These are phyloP conservation scores for Tetranychus cinnabarinus DNA, from an alignment of 1,140 invertebrate species.

Conservation along the genomic window DNA sequence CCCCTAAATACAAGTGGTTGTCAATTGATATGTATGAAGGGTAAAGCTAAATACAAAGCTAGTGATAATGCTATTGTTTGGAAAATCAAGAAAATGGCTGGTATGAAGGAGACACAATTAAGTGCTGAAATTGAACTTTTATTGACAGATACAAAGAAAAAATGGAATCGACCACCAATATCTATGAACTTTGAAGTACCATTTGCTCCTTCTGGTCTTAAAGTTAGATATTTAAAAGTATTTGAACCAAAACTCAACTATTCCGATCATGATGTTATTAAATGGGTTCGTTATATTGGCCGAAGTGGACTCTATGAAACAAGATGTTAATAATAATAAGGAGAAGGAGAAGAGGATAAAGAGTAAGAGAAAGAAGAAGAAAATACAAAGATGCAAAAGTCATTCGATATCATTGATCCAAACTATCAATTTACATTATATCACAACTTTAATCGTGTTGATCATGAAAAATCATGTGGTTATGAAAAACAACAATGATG, in stretches of 20 bases:
- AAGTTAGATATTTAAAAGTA: slow-evolving; percentile 96
- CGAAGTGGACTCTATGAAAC: slow-evolving; percentile 97
- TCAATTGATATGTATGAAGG: slow-evolving; percentile 94
- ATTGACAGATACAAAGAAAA: slow-evolving; percentile 95
- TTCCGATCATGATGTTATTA: slow-evolving; percentile 98
- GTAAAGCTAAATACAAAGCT: slow-evolving; percentile 98
- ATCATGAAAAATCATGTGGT: too few species aligned
- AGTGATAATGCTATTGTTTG: slow-evolving; percentile 99
- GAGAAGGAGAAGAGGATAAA: too few species aligned
- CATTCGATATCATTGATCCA: too few species aligned
- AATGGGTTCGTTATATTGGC: slow-evolving; percentile 99
- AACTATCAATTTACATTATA: too few species aligned
- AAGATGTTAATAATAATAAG: slow-evolving; percentile 40
- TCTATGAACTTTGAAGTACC: slow-evolving; percentile 98
- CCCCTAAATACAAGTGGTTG: slow-evolving; percentile 96
- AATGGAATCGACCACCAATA: slow-evolving; percentile 99
- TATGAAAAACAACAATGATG: too few species aligned
- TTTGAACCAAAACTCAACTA: slow-evolving; percentile 99
- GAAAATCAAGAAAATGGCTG: slow-evolving; percentile 99
- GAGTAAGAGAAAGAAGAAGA: too few species aligned
- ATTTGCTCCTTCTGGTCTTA: slow-evolving; percentile 89
- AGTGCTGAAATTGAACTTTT: slow-evolving; percentile 98
- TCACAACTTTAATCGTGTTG: too few species aligned
- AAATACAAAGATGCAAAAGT: too few species aligned
- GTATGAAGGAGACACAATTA: slow-evolving; percentile 98